Percentiles rank a stretch among this genome's conserved stretches.
These are phyloP conservation scores for Molossus molossus DNA, from an alignment of 2,797 vertebrate species.

Conservation along the genomic window DNA sequence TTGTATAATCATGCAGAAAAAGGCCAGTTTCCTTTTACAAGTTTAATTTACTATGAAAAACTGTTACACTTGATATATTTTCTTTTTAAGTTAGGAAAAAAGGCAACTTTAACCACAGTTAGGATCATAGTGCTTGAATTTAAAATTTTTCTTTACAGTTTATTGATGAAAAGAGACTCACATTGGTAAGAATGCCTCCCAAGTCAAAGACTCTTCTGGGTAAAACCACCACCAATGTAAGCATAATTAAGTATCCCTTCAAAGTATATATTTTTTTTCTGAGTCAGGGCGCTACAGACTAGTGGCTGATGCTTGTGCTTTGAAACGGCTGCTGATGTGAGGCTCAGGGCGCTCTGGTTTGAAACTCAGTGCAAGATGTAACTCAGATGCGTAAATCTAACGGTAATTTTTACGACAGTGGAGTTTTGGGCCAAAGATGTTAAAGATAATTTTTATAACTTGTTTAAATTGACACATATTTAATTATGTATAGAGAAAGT, in stretches of 20 bases:
- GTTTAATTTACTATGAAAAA: background rate
- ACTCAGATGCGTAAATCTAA: conserved; percentile 26
- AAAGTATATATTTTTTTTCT: conserved; percentile 3
- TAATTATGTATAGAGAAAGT: conserved; percentile 52
- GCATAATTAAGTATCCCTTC: conserved; percentile 54
- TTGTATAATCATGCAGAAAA: background rate
- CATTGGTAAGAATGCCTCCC: conserved; percentile 48
- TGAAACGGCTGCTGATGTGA: background rate
- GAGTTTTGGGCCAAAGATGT: background rate
- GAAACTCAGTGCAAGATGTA: background rate
- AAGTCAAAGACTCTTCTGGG: conserved; percentile 17
- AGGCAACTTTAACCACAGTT: conserved; percentile 47
- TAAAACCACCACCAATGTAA: conserved; percentile 28
- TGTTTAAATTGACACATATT: conserved; percentile 10
- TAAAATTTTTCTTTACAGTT: conserved; percentile 23
- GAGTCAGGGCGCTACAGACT: background rate
- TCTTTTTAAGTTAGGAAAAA: conserved; percentile 63
- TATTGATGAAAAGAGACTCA: conserved; percentile 38
- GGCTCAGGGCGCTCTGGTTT: background rate
- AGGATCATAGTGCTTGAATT: conserved; percentile 20
- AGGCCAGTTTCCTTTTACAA: conserved; percentile 12
- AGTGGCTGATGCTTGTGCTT: background rate
- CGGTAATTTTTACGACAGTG: background rate
- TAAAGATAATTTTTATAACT: conserved; percentile 34
- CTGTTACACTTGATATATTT: background rate